A percentile compares a stretch with the other conserved stretches of the same genome.
These are phyloP conservation scores for Parnassius mnemosyne DNA, from an alignment of 2,888 invertebrate species.

Conservation along the genomic window DNA sequence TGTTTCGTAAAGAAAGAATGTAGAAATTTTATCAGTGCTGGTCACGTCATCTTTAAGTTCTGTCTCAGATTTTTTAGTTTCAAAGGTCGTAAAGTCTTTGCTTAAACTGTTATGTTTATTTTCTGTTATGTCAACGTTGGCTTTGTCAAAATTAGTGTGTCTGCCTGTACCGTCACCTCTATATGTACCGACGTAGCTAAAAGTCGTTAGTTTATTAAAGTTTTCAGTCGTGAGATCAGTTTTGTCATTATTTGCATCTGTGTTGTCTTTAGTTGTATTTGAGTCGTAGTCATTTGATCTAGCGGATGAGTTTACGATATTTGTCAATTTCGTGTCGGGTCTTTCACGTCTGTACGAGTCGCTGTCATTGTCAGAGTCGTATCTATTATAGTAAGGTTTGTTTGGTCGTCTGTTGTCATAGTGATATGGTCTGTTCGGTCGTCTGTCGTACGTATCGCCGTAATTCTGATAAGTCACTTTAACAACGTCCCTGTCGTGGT, in stretches of 20 bases:
- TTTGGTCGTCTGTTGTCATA: conserved; percentile 60
- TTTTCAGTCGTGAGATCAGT: conserved; percentile 58
- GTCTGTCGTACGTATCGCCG: conserved; percentile 65
- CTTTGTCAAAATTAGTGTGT: conserved; percentile 30
- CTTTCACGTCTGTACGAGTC: conserved; percentile 53
- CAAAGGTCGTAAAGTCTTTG: conserved; percentile 63
- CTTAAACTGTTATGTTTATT: conserved; percentile 48
- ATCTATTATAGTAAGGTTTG: conserved; percentile 63
- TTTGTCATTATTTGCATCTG: conserved; percentile 36
- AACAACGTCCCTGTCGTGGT: conserved; percentile 64
- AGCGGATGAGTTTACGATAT: conserved; percentile 57
- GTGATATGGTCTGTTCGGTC: conserved; percentile 40
- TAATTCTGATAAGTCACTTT: conserved; percentile 75
- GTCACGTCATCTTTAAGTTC: conserved; percentile 35
- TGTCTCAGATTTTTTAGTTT: conserved; percentile 39
- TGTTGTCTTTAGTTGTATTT: conserved; percentile 21
- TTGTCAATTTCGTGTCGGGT: conserved; percentile 49
- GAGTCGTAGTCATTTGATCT: conserved; percentile 57
- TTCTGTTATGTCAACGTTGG: conserved; percentile 17
- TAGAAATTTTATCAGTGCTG: conserved; percentile 57
- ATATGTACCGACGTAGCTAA: conserved; percentile 74
- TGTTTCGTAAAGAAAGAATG: conserved; percentile 67
- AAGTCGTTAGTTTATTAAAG: conserved; percentile 70
- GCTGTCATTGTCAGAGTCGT: conserved; percentile 40
- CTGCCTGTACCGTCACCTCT: conserved; percentile 46